phyloP scores from a whole-genome alignment of 2,797 vertebrate species.

The Delichon dasypus region DNA sequence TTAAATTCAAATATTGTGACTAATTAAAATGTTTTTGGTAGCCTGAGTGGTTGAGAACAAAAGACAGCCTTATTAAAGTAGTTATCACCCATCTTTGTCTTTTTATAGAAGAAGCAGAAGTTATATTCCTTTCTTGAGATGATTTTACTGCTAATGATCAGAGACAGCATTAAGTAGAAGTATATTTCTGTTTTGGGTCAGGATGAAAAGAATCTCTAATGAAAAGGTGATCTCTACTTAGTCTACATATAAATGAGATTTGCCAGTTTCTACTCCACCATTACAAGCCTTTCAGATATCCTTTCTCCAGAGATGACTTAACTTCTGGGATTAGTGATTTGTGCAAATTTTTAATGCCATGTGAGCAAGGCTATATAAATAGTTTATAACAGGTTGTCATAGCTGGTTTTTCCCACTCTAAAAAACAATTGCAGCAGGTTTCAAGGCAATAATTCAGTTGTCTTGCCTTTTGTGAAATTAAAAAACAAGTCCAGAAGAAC shows the following conservation, averaged over 20 bases:
- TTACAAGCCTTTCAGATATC: not conserved
- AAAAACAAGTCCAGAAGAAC: not conserved
- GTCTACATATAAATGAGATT: not conserved
- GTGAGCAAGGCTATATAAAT: not conserved
- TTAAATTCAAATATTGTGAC: not conserved
- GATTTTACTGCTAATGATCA: not conserved
- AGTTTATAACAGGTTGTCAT: not conserved
- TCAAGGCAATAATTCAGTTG: not conserved
- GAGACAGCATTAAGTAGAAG: not conserved
- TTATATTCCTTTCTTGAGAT: not conserved
- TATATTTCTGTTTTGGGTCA: not conserved
- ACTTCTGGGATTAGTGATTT: not conserved
- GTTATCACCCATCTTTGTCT: not conserved
- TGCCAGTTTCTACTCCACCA: not conserved
- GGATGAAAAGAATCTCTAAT: constrained; percentile 8
- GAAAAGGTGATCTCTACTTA: not conserved
- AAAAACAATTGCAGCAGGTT: not conserved
- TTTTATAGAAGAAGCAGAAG: not conserved
- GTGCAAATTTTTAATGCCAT: not conserved
- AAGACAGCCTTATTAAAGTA: not conserved
- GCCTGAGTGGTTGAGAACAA: not conserved
- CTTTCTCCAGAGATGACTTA: not conserved
- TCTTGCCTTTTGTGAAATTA: not conserved
- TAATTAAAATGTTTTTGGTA: not conserved
- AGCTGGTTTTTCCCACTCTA: not conserved